phyloP scores from a whole-genome alignment of 2,113 vertebrate species.

The Triplophysa tibetana region DNA sequence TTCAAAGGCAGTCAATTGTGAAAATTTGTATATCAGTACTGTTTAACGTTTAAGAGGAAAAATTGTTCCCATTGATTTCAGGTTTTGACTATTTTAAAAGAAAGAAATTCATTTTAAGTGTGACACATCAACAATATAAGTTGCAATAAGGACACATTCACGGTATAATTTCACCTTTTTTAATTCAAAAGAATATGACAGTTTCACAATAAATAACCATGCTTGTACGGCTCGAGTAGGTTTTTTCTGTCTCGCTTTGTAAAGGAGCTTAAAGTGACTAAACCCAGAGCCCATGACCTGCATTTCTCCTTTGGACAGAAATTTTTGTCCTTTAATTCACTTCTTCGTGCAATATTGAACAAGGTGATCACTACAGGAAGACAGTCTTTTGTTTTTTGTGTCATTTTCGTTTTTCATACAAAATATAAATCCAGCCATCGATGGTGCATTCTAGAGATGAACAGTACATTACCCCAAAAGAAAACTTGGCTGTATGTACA shows the following conservation, averaged over 20 bases:
- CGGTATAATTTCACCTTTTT: constrained; percentile 54
- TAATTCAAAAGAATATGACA: constrained; percentile 79
- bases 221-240: constrained; percentile 67
- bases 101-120: no score
- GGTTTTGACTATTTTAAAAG: no score
- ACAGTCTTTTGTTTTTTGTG: constrained; percentile 50
- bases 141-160: background rate
- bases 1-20: background rate
- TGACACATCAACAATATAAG: background rate
- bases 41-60: no score
- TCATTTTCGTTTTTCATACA: constrained; percentile 62
- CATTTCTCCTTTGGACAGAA: constrained; percentile 22
- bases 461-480: constrained; percentile 43
- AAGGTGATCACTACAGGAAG: constrained; percentile 64
- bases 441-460: constrained; percentile 70
- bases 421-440: constrained; percentile 68
- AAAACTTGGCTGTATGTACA: constrained; percentile 65
- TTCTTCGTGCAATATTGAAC: constrained; percentile 70
- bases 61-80: no score
- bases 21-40: background rate
- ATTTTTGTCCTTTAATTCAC: constrained; percentile 48
- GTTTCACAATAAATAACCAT: constrained; percentile 83
- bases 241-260: constrained; percentile 26
- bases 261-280: constrained; percentile 26
- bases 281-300: constrained; percentile 31